These are phyloP conservation scores for Sialia sialis DNA, from an alignment of 2,113 vertebrate species.

Conservation along the genomic window DNA sequence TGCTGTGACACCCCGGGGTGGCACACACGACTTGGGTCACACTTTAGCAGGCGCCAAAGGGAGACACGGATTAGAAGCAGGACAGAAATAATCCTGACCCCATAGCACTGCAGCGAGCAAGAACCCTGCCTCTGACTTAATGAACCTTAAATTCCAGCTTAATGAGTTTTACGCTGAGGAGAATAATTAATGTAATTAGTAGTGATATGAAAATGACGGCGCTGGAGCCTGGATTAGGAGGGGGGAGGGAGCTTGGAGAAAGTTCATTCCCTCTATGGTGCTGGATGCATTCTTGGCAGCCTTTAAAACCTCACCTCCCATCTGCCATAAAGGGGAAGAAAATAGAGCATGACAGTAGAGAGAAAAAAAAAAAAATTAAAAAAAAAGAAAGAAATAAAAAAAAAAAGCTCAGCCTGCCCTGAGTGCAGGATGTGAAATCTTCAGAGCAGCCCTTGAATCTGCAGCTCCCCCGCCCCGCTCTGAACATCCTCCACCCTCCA, in stretches of 20 bases:
- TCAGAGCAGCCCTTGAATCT: not conserved
- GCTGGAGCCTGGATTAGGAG: not conserved
- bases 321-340: not conserved
- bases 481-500: not conserved
- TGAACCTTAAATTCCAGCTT: conserved; percentile 50
- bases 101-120: not conserved
- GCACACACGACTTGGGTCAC: fast-evolving
- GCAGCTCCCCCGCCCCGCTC: not conserved
- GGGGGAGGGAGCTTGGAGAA: not conserved
- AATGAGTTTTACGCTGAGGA: conserved; percentile 64
- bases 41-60: not conserved
- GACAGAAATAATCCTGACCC: not conserved
- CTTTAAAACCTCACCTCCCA: conserved; percentile 39
- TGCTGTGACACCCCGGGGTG: not conserved
- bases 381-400: not conserved
- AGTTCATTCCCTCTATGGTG: not conserved
- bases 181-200: conserved; percentile 70
- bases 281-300: conserved; percentile 33
- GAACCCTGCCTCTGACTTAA: conserved; percentile 28
- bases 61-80: not conserved
- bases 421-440: not conserved
- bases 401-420: not conserved
- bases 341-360: conserved; percentile 6
- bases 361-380: not conserved
- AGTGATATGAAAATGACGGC: conserved; percentile 59